Conservation (phyloP, 92 coral and sea anemone species). For the Anthopleura xanthogrammica region DNA sequence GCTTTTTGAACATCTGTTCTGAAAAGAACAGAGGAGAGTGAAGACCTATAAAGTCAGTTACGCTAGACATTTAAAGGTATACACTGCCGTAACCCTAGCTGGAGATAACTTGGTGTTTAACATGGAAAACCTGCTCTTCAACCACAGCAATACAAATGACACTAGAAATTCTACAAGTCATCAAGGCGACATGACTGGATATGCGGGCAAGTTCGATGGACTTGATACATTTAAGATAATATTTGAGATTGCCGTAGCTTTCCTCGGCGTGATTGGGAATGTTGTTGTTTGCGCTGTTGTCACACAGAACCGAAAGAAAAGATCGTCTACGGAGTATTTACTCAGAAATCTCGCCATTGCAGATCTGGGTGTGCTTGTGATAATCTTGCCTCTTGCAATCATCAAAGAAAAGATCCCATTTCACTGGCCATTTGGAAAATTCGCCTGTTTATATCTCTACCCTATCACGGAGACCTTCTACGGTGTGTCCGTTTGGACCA, state of each 20-base stretch:
- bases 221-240: slow-evolving; percentile 19
- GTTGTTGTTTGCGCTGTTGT: slow-evolving; percentile 35
- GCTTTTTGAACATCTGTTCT: too few relatives aligned
- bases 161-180: background rate
- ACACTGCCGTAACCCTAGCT: too few relatives aligned
- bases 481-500: slow-evolving; percentile 53
- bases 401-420: slow-evolving; percentile 39
- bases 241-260: slow-evolving; percentile 22
- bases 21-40: too few relatives aligned
- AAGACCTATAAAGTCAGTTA: too few relatives aligned
- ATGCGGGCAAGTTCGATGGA: background rate
- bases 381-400: slow-evolving; percentile 34
- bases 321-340: slow-evolving; percentile 35
- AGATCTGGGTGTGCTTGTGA: slow-evolving; percentile 44
- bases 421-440: slow-evolving; percentile 52
- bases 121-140: background rate
- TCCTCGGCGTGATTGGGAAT: slow-evolving; percentile 54
- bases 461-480: slow-evolving; percentile 48
- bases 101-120: too few relatives aligned
- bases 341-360: slow-evolving; percentile 49
- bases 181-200: too few relatives aligned
- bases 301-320: slow-evolving; percentile 20
- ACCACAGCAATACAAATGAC: background rate
- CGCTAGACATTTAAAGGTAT: too few relatives aligned
- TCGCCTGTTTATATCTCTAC: slow-evolving; percentile 27